Conservation (phyloP, 2,888 invertebrate genomes). For the Troglohyphantes excavatus region DNA sequence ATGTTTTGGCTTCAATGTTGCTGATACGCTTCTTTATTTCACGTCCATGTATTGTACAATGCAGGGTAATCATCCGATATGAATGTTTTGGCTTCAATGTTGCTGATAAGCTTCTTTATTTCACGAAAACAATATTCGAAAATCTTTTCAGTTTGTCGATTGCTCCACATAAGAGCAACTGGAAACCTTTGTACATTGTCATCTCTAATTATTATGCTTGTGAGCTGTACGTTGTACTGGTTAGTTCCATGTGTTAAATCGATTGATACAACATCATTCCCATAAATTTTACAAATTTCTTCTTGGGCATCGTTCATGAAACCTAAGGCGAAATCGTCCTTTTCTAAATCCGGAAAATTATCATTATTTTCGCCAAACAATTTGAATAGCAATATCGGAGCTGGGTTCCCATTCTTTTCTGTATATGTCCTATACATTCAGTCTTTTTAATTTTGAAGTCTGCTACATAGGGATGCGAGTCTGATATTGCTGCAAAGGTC, state of each 20-base stretch:
- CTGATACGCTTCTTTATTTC: background rate
- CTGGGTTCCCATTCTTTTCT: background rate
- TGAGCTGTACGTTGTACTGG: constrained; percentile 40
- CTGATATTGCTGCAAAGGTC: constrained; percentile 10
- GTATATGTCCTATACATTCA: background rate
- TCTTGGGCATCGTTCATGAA: constrained; percentile 61
- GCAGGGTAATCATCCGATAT: constrained; percentile 76
- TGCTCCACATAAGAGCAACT: constrained; percentile 21
- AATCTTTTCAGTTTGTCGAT: background rate
- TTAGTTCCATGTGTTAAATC: constrained; percentile 52
- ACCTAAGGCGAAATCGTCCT: constrained; percentile 29
- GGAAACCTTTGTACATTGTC: constrained; percentile 28
- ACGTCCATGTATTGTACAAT: constrained; percentile 55
- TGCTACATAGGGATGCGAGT: background rate
- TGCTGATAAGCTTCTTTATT: background rate
- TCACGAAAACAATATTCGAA: background rate
- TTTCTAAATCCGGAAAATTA: background rate
- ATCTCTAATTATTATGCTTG: constrained; percentile 22
- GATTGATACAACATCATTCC: constrained; percentile 37
- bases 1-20: background rate
- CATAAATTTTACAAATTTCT: constrained; percentile 42
- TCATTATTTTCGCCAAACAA: background rate
- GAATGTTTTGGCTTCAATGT: constrained; percentile 20
- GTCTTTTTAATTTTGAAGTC: background rate
- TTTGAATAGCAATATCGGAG: constrained; percentile 30